These are phyloP conservation scores for Thecophora atra DNA, from an alignment of 2,888 invertebrate genomes.

Conservation along the genomic window DNA sequence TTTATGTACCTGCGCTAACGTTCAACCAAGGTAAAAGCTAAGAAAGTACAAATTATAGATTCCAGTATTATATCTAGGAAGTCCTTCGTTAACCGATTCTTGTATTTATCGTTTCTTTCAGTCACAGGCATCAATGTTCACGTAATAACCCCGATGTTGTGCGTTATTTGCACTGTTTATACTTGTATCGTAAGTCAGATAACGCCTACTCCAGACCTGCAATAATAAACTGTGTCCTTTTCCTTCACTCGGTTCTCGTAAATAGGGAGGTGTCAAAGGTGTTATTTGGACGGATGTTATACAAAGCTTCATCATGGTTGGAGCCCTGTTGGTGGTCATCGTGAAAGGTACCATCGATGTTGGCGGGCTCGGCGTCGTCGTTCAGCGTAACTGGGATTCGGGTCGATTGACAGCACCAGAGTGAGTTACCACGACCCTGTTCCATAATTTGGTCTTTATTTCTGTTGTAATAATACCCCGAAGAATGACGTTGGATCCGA, in stretches of 20 bases:
- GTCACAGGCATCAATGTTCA: conserved; percentile 77
- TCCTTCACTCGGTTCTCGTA: neutral
- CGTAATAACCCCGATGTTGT: conserved; percentile 81
- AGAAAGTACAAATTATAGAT: too few species aligned
- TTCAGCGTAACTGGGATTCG: conserved; percentile 74
- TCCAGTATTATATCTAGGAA: too few species aligned
- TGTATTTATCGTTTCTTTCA: conserved; percentile 39
- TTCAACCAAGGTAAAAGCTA: conserved; percentile 76
- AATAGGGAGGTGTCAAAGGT: conserved; percentile 79
- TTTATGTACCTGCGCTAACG: conserved; percentile 79
- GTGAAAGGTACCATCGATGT: conserved; percentile 78
- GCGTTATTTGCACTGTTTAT: conserved; percentile 82
- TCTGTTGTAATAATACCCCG: conserved; percentile 39
- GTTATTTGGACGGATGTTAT: conserved; percentile 86
- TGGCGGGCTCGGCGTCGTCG: conserved; percentile 74
- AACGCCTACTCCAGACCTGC: neutral
- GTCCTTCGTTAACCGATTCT: neutral
- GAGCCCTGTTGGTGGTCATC: conserved; percentile 75
- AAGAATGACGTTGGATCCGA: conserved; percentile 81
- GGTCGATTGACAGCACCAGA: conserved; percentile 75
- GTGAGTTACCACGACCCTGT: conserved; percentile 66
- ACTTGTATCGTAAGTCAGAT: conserved; percentile 80
- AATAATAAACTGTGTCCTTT: neutral
- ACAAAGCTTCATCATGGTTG: conserved; percentile 79
- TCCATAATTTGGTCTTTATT: neutral